Conservation (phyloP, 2,797 vertebrate species). For the Hydrocynus forskahlii region DNA sequence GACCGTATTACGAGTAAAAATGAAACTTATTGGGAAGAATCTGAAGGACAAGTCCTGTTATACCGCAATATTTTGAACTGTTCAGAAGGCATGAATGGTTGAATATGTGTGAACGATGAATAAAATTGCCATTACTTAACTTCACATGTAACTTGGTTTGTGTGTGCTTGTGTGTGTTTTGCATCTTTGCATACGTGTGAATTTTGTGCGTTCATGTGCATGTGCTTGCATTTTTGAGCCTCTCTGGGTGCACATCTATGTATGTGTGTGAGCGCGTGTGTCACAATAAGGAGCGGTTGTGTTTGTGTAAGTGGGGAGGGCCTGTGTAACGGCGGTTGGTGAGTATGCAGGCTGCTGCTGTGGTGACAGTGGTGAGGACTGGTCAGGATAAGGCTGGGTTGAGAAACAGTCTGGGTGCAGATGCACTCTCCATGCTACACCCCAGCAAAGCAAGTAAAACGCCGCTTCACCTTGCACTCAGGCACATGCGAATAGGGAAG, state of each 20-base stretch:
- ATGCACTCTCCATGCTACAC: constrained; percentile 42
- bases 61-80: neutral
- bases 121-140: neutral
- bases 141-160: neutral
- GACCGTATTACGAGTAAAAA: neutral
- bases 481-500: neutral
- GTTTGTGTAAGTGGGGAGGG: constrained; percentile 60
- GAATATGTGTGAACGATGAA: neutral
- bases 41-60: neutral
- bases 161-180: neutral
- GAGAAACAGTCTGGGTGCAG: constrained; percentile 68
- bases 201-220: neutral
- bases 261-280: constrained; percentile 36
- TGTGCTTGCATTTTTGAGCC: neutral
- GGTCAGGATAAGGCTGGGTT: constrained; percentile 78
- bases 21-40: neutral
- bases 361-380: constrained; percentile 57
- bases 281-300: constrained; percentile 55
- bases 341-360: constrained; percentile 71
- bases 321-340: constrained; percentile 69
- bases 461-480: neutral
- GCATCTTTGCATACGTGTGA: neutral
- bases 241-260: constrained; percentile 28
- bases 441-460: constrained; percentile 22
- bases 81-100: neutral